Evolutionary conservation across 2,888 invertebrate species (phyloP).

Genomic region (Caenorhabditis sinica): DNA sequence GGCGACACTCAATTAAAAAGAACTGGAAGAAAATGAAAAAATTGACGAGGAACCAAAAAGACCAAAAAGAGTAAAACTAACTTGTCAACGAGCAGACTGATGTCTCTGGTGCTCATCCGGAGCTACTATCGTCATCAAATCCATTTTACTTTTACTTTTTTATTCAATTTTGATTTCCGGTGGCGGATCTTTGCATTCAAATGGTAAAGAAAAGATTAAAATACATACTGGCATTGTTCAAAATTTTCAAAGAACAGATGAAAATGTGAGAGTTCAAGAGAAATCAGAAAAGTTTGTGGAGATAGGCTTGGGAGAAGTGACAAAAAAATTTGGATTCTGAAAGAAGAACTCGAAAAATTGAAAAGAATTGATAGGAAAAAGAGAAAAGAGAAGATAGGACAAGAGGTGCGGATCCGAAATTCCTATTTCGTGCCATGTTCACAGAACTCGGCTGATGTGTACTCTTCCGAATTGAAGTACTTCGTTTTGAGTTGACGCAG

Average conservation of each 20-base stretch:
- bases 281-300: background rate
- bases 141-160: slow-evolving; percentile 23
- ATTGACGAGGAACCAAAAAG: slow-evolving; percentile 17
- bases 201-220: background rate
- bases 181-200: slow-evolving; percentile 30
- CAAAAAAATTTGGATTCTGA: background rate
- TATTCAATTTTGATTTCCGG: slow-evolving; percentile 45
- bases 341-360: slow-evolving; percentile 5
- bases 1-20: slow-evolving; percentile 3
- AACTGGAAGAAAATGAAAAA: slow-evolving; percentile 1
- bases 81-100: slow-evolving; percentile 19
- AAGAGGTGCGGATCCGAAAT: slow-evolving; percentile 11
- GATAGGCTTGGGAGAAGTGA: background rate
- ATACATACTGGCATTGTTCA: slow-evolving; percentile 12
- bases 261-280: background rate
- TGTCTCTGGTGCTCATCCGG: slow-evolving; percentile 29
- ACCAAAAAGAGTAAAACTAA: slow-evolving; percentile 23
- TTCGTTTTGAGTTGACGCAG: slow-evolving; percentile 68
- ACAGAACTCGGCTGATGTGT: slow-evolving; percentile 68
- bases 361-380: slow-evolving; percentile 13
- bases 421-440: slow-evolving; percentile 51
- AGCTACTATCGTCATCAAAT: slow-evolving; percentile 50
- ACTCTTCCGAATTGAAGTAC: slow-evolving; percentile 74
- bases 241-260: slow-evolving; percentile 25
- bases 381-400: slow-evolving; percentile 11